phyloP scores from a whole-genome alignment of 2,113 vertebrate genomes.

The Cryptotis parvus region DNA sequence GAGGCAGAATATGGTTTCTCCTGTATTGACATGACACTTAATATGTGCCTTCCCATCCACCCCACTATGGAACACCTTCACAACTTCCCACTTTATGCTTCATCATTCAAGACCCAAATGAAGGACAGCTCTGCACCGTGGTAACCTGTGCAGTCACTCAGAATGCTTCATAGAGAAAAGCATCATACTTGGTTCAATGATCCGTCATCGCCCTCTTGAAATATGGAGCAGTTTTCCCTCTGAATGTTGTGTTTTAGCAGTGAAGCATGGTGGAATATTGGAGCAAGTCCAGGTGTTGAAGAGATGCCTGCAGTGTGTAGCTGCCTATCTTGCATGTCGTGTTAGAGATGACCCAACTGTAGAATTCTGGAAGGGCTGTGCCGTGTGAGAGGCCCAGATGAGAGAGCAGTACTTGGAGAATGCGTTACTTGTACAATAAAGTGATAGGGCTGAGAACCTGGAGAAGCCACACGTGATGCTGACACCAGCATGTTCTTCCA shows the following conservation, averaged over 20 bases:
- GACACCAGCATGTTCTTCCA: not conserved
- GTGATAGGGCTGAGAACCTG: not conserved
- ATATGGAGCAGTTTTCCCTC: not conserved
- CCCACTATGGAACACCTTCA: not conserved
- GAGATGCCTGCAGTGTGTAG: no score
- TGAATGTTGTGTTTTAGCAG: not conserved
- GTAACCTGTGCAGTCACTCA: not conserved
- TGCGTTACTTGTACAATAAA: not conserved
- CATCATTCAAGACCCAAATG: not conserved
- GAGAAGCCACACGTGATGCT: not conserved
- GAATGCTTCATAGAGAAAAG: not conserved
- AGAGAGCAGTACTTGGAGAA: not conserved
- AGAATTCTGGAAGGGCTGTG: not conserved
- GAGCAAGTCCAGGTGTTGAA: fast-evolving
- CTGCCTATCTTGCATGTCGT: not conserved
- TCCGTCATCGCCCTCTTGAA: not conserved
- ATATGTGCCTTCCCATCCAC: not conserved
- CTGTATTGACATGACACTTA: not conserved
- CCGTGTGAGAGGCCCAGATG: not conserved
- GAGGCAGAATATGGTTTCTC: not conserved
- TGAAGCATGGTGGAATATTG: not conserved
- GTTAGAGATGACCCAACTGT: not conserved
- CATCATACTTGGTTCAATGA: not conserved
- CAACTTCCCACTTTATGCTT: not conserved
- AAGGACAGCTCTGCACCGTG: not conserved